Base-by-base conservation (phyloP, 2,797 vertebrate species). In the Otus scops region DNA sequence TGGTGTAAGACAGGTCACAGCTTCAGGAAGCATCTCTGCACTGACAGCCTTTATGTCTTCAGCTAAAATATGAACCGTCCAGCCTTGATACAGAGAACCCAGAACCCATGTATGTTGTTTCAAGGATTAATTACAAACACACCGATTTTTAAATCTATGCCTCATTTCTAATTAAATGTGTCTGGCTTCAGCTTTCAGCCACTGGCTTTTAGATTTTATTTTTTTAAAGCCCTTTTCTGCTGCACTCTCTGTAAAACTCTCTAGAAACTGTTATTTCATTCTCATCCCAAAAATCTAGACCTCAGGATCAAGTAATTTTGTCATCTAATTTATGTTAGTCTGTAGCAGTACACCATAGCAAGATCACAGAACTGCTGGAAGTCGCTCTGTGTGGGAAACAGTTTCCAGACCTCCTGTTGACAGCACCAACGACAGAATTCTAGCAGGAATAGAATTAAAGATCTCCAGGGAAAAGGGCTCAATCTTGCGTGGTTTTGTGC, bases 401-500 rank as follows among this genome's bases (percentile, higher is more conserved):
- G 10, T 65, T 89, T 65, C 27, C 57, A 84, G 81, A 39, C 47
- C 77, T 69, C 70, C 51, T 22, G 43, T 14, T 32, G 80, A 74
- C 74, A 51, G 51, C 54, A 48, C 9, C 4, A 1, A 51, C 36
- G 75, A 14, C 57, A n/a, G 27, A 86, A 71, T 47, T 78, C n/a
- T 12, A 51, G n/a, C 34, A 22, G 32, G 20, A 81, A 17, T 2
- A 6, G 70, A 78, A 57, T n/a, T 54, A 63, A 53, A 60, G 53
- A 45, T 30, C 70, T 73, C 81, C 63, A 17, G 7, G 30, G 9
- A 14, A 30, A 75, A 30, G 8, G 7, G 28, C 15, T 78, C 45
- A 1, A 0, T 39, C 38, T 48, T 15, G 34, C 26, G 16, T 0
- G 26, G 16, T 1, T 67, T 28, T 30, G 43, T 9, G 23, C 32